Conservation (phyloP, 2,113 vertebrate species). For the Grus americana region DNA sequence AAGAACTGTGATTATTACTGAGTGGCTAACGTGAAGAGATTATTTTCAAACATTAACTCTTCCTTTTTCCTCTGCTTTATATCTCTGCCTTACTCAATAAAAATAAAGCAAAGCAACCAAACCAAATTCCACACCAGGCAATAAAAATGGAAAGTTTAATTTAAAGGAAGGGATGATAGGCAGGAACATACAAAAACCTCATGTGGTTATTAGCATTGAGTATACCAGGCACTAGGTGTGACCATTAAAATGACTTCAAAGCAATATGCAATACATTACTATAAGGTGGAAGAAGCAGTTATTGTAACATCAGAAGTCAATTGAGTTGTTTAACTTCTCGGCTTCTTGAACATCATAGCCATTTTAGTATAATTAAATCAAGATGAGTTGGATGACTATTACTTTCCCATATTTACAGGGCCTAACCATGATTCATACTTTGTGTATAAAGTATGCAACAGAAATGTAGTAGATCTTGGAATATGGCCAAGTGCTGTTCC, state of each 20-base stretch:
- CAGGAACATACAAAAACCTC: neutral
- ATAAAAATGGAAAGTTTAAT: neutral
- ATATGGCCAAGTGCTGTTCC: neutral
- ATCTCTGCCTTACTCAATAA: neutral
- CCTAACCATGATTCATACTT: slow-evolving; percentile 11
- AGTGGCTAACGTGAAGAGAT: neutral
- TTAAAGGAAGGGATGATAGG: neutral
- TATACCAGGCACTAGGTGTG: neutral
- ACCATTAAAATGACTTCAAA: neutral
- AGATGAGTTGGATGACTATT: slow-evolving; percentile 36
- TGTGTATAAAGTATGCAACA: neutral
- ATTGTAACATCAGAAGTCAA: slow-evolving; percentile 1
- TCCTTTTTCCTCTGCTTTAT: neutral
- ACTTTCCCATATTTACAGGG: neutral
- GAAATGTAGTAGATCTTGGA: slow-evolving; percentile 14
- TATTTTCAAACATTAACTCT: neutral
- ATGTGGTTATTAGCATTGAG: neutral
- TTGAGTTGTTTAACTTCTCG: neutral
- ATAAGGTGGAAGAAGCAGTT: neutral
- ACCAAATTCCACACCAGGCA: neutral
- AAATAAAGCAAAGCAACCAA: neutral
- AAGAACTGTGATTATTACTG: neutral
- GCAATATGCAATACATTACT: neutral
- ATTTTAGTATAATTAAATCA: slow-evolving; percentile 49
- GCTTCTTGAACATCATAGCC: slow-evolving; percentile 41